Percentiles rank a stretch among this genome's conserved stretches.
These are phyloP conservation scores for Drosophila triauraria DNA, from an alignment of 1,140 invertebrate species.

Conservation along the genomic window DNA sequence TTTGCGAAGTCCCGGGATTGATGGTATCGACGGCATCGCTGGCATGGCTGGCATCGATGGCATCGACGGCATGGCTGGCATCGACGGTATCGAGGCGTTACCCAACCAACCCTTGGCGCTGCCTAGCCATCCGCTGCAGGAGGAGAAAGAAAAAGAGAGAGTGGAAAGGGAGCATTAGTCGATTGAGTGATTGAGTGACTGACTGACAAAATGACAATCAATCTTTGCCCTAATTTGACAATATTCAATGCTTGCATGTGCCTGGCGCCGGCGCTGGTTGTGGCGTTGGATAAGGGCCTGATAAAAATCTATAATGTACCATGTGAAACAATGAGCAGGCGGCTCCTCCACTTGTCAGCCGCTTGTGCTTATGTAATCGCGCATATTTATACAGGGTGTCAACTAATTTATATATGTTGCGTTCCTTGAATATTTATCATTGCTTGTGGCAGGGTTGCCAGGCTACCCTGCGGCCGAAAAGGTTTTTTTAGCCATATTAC, in stretches of 20 bases:
- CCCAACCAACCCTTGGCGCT: constrained; percentile 93
- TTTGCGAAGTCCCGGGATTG: constrained; percentile 90
- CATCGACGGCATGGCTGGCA: constrained; percentile 84
- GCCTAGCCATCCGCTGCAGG: constrained; percentile 89
- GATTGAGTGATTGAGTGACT: constrained; percentile 36
- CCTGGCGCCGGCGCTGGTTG: constrained; percentile 30
- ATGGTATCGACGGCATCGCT: constrained; percentile 85
- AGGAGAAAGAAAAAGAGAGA: constrained; percentile 6
- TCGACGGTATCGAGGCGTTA: constrained; percentile 79
- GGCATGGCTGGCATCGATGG: constrained; percentile 84
- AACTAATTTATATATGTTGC: not conserved
- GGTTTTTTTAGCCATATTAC: no score
- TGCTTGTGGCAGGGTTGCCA: not conserved
- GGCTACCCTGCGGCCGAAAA: no score
- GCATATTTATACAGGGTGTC: constrained; percentile 42
- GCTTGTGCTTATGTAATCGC: constrained; percentile 31
- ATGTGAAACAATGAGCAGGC: constrained; percentile 64
- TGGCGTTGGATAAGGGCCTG: constrained; percentile 25
- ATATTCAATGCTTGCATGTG: constrained; percentile 47
- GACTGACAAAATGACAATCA: constrained; percentile 67
- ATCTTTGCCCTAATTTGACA: constrained; percentile 71
- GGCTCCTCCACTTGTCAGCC: constrained; percentile 56
- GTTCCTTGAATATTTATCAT: not conserved
- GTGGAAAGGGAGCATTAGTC: constrained; percentile 22
- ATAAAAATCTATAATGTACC: constrained; percentile 63